Conservation (phyloP, 2,888 invertebrate species). For the Abrostola tripartita region DNA sequence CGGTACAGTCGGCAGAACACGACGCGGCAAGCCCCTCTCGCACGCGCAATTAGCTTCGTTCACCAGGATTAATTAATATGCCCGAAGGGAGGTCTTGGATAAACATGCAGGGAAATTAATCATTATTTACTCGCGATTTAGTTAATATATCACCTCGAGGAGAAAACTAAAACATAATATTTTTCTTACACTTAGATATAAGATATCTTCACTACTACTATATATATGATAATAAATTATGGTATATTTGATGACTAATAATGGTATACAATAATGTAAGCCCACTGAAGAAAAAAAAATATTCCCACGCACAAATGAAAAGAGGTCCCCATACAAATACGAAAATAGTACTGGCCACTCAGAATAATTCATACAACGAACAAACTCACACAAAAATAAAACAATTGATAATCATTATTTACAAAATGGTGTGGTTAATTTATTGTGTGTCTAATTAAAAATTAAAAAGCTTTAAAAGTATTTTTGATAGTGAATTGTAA, state of each 20-base stretch:
- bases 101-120: conserved; percentile 68
- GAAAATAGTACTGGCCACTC: conserved; percentile 16
- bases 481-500: background rate
- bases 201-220: background rate
- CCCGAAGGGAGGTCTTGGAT: conserved; percentile 60
- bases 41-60: conserved; percentile 74
- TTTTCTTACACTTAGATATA: background rate
- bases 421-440: background rate
- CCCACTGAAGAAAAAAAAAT: background rate
- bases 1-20: conserved; percentile 44
- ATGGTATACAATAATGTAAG: too few relatives aligned
- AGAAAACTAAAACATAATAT: conserved; percentile 18
- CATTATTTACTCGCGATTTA: conserved; percentile 60
- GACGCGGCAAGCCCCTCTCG: conserved; percentile 45
- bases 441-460: background rate
- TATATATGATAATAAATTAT: background rate
- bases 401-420: conserved; percentile 18
- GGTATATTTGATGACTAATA: too few relatives aligned
- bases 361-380: background rate
- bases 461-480: background rate
- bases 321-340: background rate
- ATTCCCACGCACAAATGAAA: background rate
- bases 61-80: conserved; percentile 74
- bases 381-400: conserved; percentile 7
- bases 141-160: conserved; percentile 33